Percentiles rank a stretch among this genome's conserved stretches.
These are phyloP conservation scores for Panopea generosa DNA, from an alignment of 2,888 invertebrate species.

Conservation along the genomic window DNA sequence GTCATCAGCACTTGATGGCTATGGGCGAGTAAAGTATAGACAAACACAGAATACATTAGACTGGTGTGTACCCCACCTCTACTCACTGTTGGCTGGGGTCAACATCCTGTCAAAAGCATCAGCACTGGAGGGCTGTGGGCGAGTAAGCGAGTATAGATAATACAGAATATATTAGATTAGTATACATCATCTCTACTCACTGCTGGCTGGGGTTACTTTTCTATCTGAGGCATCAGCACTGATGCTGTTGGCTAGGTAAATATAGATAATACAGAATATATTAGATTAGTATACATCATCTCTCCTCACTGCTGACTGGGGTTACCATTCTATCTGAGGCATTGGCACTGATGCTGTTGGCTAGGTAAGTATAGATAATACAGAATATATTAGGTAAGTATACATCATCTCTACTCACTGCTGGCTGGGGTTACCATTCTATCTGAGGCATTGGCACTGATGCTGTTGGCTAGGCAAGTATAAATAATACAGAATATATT, in stretches of 20 bases:
- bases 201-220: conserved; percentile 53
- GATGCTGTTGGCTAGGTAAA: conserved; percentile 44
- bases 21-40: conserved; percentile 40
- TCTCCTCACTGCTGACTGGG: conserved; percentile 52
- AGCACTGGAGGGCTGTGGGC: neutral
- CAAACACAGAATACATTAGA: too few relatives aligned
- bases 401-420: neutral
- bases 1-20: conserved; percentile 53
- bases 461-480: neutral
- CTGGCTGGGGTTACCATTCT: conserved; percentile 56
- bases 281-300: conserved; percentile 56
- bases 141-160: conserved; percentile 7
- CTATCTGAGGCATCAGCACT: conserved; percentile 59
- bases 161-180: conserved; percentile 54
- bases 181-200: conserved; percentile 52
- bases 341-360: conserved; percentile 44
- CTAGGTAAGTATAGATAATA: conserved; percentile 42
- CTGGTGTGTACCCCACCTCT: neutral
- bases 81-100: conserved; percentile 38
- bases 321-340: conserved; percentile 61
- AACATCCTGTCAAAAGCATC: conserved; percentile 61
- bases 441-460: conserved; percentile 50
- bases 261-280: conserved; percentile 47
- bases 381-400: neutral
- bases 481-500: conserved; percentile 44